Percentiles rank a stretch among this genome's conserved stretches.
Evolutionary conservation across 2,797 vertebrate species (phyloP).

Genomic region (Zenarchopterus dispar): DNA sequence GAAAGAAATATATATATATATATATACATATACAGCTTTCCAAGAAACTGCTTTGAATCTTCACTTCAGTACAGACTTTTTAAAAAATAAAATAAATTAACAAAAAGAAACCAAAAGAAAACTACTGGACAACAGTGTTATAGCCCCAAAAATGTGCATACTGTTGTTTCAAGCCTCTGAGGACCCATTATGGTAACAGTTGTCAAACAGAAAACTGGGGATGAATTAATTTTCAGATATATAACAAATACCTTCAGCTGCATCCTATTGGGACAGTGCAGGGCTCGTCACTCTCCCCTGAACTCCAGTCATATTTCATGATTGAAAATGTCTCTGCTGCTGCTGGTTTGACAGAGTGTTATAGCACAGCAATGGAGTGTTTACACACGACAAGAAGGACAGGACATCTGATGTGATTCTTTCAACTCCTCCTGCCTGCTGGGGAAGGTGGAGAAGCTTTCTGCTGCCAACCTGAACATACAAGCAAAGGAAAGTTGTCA

Average conservation of each 20-base stretch:
- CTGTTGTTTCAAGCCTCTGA: no score
- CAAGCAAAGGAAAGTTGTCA: no score
- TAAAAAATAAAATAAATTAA: no score
- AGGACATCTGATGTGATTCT: constrained; percentile 38
- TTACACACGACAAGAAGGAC: no score
- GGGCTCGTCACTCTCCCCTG: neutral
- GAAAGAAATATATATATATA: no score
- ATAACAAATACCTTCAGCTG: constrained; percentile 7
- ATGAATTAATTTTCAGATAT: constrained; percentile 22
- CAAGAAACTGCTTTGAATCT: no score
- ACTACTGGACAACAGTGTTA: no score
- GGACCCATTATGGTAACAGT: no score
- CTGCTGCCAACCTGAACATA: constrained; percentile 8
- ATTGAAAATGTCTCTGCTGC: constrained; percentile 29
- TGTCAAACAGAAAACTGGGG: constrained; percentile 5
- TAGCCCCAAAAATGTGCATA: no score
- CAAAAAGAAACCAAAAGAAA: no score
- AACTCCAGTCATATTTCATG: constrained; percentile 25
- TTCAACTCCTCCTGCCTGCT: constrained; percentile 20
- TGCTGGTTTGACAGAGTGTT: constrained; percentile 28
- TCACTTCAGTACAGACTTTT: no score
- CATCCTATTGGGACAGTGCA: constrained; percentile 6
- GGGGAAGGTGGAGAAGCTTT: constrained; percentile 18
- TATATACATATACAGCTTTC: no score
- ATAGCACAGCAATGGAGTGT: constrained; percentile 8